A percentile compares a stretch with the other conserved stretches of the same genome.
These are phyloP conservation scores for Noctua pronuba DNA, from an alignment of 2,888 invertebrate species.

Conservation along the genomic window DNA sequence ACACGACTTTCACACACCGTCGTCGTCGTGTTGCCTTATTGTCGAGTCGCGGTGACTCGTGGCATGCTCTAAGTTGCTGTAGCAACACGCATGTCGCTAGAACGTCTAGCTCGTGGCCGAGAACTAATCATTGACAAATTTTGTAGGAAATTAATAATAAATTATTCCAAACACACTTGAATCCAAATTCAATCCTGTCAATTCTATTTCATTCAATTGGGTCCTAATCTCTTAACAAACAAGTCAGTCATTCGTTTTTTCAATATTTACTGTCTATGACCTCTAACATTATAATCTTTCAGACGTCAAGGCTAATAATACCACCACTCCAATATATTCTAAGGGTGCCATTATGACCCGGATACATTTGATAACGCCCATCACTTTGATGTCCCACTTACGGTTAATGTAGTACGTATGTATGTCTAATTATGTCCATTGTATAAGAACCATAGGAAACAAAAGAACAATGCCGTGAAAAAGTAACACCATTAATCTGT, in stretches of 20 bases:
- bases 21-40: too few species aligned
- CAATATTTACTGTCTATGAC: conserved; percentile 3
- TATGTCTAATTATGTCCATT: conserved; percentile 35
- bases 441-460: conserved; percentile 18
- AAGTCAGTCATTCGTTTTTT: background rate
- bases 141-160: background rate
- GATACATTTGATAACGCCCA: conserved; percentile 22
- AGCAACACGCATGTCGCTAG: background rate
- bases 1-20: too few species aligned
- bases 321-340: conserved; percentile 1
- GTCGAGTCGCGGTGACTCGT: background rate
- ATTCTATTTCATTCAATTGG: background rate
- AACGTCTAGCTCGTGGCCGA: background rate
- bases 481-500: conserved; percentile 38
- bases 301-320: conserved; percentile 17
- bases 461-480: conserved; percentile 34
- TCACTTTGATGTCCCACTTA: conserved; percentile 14
- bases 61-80: background rate
- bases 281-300: conserved; percentile 9
- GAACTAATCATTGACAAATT: background rate
- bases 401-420: background rate
- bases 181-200: background rate
- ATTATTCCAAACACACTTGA: background rate
- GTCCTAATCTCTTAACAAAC: background rate
- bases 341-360: conserved; percentile 11